Percentiles rank a stretch among this genome's conserved stretches.
Evolutionary conservation across 2,113 vertebrate species (phyloP).

Genomic region (Datnioides undecimradiatus): DNA sequence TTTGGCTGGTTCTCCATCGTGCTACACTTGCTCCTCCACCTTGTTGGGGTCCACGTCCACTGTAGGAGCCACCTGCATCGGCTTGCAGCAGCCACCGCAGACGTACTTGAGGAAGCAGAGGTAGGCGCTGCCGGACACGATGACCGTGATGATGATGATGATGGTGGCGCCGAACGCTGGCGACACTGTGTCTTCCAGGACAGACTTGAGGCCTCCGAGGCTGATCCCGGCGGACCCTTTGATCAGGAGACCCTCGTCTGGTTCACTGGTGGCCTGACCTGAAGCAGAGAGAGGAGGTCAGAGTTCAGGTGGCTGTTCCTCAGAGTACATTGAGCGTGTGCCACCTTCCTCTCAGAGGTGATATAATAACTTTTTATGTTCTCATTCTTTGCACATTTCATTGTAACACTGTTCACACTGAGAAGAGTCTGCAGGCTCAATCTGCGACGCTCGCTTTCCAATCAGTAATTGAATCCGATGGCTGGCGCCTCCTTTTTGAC

Average conservation of each 20-base stretch:
- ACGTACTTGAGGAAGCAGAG: slow-evolving; percentile 85
- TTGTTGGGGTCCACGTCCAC: slow-evolving; percentile 67
- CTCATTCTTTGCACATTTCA: too few species aligned
- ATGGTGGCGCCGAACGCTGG: slow-evolving; percentile 78
- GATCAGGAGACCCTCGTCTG: neutral
- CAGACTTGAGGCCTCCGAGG: slow-evolving; percentile 57
- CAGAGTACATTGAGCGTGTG: too few species aligned
- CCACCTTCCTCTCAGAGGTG: too few species aligned
- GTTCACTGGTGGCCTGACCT: slow-evolving; percentile 51
- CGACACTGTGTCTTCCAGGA: slow-evolving; percentile 67
- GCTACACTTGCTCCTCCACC: slow-evolving; percentile 82
- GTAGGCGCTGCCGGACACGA: slow-evolving; percentile 75
- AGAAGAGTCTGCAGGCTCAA: too few species aligned
- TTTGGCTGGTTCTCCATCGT: neutral
- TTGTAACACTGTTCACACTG: too few species aligned
- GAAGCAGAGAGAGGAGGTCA: neutral
- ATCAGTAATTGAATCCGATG: too few species aligned
- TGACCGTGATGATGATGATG: slow-evolving; percentile 77
- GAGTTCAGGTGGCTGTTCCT: neutral
- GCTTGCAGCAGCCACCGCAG: slow-evolving; percentile 82
- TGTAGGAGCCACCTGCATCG: slow-evolving; percentile 74
- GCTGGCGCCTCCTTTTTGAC: too few species aligned
- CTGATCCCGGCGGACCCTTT: neutral
- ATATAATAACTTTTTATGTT: too few species aligned
- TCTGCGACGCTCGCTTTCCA: too few species aligned